These are phyloP conservation scores for Galerucella pusilla DNA, from an alignment of 2,888 invertebrate species.

Conservation along the genomic window DNA sequence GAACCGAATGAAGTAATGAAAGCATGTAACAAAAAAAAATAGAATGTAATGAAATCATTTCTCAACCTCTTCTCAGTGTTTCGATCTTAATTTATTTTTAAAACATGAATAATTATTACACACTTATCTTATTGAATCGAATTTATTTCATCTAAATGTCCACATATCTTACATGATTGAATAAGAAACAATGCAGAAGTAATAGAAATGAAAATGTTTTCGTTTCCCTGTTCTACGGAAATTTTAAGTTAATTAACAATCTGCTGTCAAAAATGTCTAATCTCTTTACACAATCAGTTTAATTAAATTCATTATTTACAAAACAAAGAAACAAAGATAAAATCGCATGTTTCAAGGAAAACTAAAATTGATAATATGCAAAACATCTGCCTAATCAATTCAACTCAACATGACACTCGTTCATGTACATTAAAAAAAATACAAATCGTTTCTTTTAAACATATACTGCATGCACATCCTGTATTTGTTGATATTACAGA, in stretches of 20 bases:
- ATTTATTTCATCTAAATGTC: neutral
- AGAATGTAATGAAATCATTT: constrained; percentile 24
- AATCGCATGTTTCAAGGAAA: constrained; percentile 15
- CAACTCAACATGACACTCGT: neutral
- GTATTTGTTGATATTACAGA: neutral
- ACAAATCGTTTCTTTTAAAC: neutral
- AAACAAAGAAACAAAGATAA: constrained; percentile 1
- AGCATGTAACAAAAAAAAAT: constrained; percentile 13
- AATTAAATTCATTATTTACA: neutral
- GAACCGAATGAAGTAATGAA: constrained; percentile 4
- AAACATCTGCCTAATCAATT: constrained; percentile 13
- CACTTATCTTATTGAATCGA: neutral
- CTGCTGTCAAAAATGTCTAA: constrained; percentile 3
- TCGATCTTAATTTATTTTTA: constrained; percentile 7
- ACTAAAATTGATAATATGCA: constrained; percentile 4
- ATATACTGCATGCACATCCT: constrained; percentile 15
- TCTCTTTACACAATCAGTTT: neutral
- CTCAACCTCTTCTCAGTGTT: constrained; percentile 14
- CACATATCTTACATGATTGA: neutral
- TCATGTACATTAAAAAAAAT: neutral
- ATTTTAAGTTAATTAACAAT: neutral
- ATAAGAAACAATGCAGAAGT: too few relatives aligned
- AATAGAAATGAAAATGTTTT: too few relatives aligned
- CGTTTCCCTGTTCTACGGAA: too few relatives aligned
- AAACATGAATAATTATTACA: constrained; percentile 27